Base-by-base conservation (phyloP, 2,888 invertebrate species). In the Strigamia maritima region DNA sequence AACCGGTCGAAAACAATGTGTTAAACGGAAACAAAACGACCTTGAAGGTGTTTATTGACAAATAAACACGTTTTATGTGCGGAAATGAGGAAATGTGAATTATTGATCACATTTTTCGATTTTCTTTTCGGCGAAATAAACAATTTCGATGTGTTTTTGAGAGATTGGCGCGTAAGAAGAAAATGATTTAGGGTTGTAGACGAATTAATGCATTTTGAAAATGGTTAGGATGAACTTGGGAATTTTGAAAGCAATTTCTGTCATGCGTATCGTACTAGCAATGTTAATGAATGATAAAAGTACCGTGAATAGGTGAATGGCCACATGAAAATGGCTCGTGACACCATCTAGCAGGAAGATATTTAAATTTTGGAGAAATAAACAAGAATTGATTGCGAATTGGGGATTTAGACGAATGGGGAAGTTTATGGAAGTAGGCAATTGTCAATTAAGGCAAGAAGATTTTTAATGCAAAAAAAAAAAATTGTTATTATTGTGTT, bases 281-380 rank as follows among this genome's bases (percentile, higher is more conserved):
- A 60, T 60, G 60, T 24, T 60, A 60, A 60, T 60, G 60, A 60
- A 60, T 60, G 60, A 60, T 60, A 60, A 60, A 60, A 60, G 22
- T 60, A 24, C 60, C 60, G 60, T 60, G 60, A 60, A 60, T 60
- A 60, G 60, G 60, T 60, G 60, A 60, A 60, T 60, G 60, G 60
- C 60, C 60, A 60, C 60, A 60, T 60, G 22, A 60, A 60, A 60
- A 22, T 22, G 22, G 60, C 60, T 60, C 60, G 60, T 60, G 60
- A 60, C 60, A 60, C 24, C 4, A 19, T n/a, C n/a, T 22, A 60
- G 22, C 60, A 60, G 60, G 60, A 60, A 60, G 60, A 60, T 22
- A 24, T 60, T 60, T 8, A 60, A 49, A 60, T 60, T 19, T 60
- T 22, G 60, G 6, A 6, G n/a, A 14, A 10, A 10, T 44, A 44